Evolutionary conservation across 2,888 invertebrate species (phyloP).

Genomic region (Cerceris ruficornis): DNA sequence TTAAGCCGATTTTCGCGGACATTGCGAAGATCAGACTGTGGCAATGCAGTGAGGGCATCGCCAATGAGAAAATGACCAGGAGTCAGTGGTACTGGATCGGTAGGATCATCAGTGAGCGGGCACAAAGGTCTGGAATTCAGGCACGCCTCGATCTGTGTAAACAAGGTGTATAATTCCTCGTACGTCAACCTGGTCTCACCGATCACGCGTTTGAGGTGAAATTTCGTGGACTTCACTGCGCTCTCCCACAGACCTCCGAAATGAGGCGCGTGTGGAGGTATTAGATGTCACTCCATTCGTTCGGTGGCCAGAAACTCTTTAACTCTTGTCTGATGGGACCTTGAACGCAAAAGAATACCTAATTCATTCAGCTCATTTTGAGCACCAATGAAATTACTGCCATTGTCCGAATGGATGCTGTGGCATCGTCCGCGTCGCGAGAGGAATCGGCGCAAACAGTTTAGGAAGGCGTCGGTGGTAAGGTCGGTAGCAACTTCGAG

Average conservation of each 20-base stretch:
- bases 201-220: constrained; percentile 1
- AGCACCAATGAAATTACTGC: constrained; percentile 5
- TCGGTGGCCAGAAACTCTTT: not conserved
- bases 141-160: constrained; percentile 3
- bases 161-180: not conserved
- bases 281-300: not conserved
- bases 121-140: not conserved
- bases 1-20: not conserved
- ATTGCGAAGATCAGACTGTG: not conserved
- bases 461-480: not conserved
- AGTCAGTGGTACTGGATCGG: not conserved
- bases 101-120: too few species aligned
- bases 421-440: not conserved
- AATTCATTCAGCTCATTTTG: not conserved
- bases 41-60: not conserved
- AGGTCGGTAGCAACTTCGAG: not conserved
- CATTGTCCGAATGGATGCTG: not conserved
- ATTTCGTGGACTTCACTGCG: not conserved
- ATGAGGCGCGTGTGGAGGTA: not conserved
- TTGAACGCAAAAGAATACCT: not conserved
- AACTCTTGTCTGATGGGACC: not conserved
- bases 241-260: constrained; percentile 10
- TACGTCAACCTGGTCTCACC: not conserved
- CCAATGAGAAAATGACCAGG: not conserved
- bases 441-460: not conserved